phyloP scores from a whole-genome alignment of 2,797 vertebrate genomes.

The Hafferia zeledoni region DNA sequence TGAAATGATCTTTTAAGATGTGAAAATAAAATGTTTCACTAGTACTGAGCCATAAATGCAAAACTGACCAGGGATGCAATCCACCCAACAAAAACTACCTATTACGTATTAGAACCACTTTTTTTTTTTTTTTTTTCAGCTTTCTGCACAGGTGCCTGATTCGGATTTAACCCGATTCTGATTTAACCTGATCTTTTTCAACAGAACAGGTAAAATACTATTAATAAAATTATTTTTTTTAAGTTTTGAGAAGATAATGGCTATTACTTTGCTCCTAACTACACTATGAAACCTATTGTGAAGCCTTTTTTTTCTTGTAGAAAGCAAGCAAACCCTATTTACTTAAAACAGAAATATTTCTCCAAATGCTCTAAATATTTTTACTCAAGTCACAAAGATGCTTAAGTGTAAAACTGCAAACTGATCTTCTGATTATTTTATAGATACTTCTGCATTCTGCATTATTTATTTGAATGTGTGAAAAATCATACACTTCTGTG shows the following conservation, averaged over 20 bases:
- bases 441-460: not conserved
- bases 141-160: not conserved
- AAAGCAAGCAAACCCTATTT: not conserved
- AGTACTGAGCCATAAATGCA: slow-evolving; percentile 60
- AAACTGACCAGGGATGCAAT: slow-evolving; percentile 61
- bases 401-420: not conserved
- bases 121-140: not conserved
- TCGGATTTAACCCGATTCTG: slow-evolving; percentile 15
- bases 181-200: not conserved
- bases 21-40: slow-evolving; percentile 72
- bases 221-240: not conserved
- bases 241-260: not conserved
- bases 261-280: not conserved
- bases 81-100: slow-evolving; percentile 23
- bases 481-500: not conserved
- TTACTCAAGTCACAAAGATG: not conserved
- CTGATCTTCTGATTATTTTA: not conserved
- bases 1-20: slow-evolving; percentile 76
- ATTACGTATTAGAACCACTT: slow-evolving; percentile 10
- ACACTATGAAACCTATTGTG: not conserved
- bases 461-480: not conserved
- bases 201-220: not conserved
- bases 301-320: not conserved
- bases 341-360: not conserved
- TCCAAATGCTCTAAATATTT: not conserved